Evolutionary conservation across 2,797 vertebrate species (phyloP), one percentile per base, ranked within the genome.

Genomic region (Xenopus petersii): DNA sequence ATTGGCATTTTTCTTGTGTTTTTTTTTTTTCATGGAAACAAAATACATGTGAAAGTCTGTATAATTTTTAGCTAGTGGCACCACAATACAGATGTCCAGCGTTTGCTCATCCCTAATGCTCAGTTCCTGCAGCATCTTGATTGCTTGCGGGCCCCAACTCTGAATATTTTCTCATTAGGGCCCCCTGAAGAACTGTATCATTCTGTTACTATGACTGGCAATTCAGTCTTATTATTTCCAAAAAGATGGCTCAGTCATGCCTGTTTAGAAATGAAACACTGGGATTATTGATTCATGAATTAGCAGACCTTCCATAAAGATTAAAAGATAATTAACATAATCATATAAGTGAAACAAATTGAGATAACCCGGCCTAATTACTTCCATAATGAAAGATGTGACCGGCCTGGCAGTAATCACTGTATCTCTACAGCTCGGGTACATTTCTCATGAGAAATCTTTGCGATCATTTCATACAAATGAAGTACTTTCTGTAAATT

Each of bases 321-420:
- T 71, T 64, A 63, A 63, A 63, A 71, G 8, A 63, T 46, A 64
- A 71, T 71, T 47, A 63, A 46, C 36, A 55, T 48, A 61, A 24
- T 49, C 67, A 70, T 47, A 24, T 59, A 70, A 70, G 55, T 59
- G 67, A 60, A 70, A 60, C 56, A 70, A 46, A 60, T 70, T 59
- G 42, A 70, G 67, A 15, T 70, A 58, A 59, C 67, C 12, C 3
- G 46, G 55, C 30, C 55, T 70, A 70, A 60, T 70, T 70, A 46
- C 17, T 60, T 59, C 58, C 55, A 13, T 42, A 70, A 60, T 48
- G 56, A 59, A 70, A 60, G n/a, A 59, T 48, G 56, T 15, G 17
- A 54, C 33, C 21, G 55, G 17, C 55, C 42, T 59, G 36, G 30
- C 62, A 64, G 36, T 47, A 64, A 64, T 64, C 62, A 17, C n/a